Evolutionary conservation across 1,140 invertebrate species (phyloP), one percentile per base, ranked within the genome.

Genomic region (Aradophagus sp.): DNA sequence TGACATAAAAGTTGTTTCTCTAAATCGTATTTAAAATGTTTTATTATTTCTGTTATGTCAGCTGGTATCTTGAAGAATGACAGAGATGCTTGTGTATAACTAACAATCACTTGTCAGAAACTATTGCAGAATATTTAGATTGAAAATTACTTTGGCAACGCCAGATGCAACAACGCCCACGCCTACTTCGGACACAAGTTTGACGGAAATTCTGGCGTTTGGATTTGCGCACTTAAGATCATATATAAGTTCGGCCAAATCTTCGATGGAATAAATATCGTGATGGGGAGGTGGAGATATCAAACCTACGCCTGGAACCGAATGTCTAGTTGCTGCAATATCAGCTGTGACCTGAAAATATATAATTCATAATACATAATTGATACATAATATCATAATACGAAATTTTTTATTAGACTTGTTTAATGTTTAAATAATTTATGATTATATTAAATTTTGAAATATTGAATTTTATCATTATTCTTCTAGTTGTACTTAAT

Each of bases 201-300:
- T 99, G 0, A 99, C 98, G 38, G 96, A 98, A 62, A 99, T 97
- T 39, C 97, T 87, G 1, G 97, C 97, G 47, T 89, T 88, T 0
- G 98, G 98, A 88, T 99, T 99, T 32, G 97, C 94, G 81, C 95
- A 97, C 85, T 99, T 99, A 34, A 99, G 87, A 86, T 99, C 98
- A 79, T 99, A 99, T 79, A 99, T 99, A 26, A 99, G 88, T 87
- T 99, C 96, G 1, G 97, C 96, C 72, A 99, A 87, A 88, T 99
- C 98, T 87, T 99, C 98, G 78, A 99, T 99, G 23, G 96, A 98
- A 86, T 99, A 99, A 83, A 99, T 99, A 81, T 99, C 97, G 84
- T 99, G 98, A 88, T 99, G 98, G 4, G 98, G 98, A 4, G 98
- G 97, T 20, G 98, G 98, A 0, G 97, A 99, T 79, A 99, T 99